Base-by-base conservation (phyloP, 2,113 vertebrate genomes). In the Pomatostomus ruficeps region DNA sequence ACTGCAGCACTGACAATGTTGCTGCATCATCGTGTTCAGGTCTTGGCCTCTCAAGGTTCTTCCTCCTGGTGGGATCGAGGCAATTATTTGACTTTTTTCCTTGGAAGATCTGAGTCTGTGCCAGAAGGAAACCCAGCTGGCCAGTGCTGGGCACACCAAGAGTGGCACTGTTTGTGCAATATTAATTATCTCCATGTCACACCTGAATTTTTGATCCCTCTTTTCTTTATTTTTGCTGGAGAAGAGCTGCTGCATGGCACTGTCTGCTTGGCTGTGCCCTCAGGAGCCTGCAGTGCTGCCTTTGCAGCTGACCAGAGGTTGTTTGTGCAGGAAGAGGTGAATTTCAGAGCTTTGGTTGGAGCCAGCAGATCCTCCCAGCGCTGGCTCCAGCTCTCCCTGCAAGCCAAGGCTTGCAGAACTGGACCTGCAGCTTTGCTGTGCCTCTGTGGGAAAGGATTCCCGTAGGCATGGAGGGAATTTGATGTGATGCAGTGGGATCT, bases 341-440 rank as follows among this genome's bases (percentile, higher is more conserved):
- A 0, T 66, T 82, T 72, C 24, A 49, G 52, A 54, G 71, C 65
- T 88, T 35, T 0, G 9, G 9, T 31, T 7, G 16, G 2, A 9
- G 7, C 7, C 29, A 57, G 67, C 16, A 38, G 33, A 52, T 46
- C 48, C 38, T 25, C 21, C 33, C 46, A 29, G 93, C 43, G 82
- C 73, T 71, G 81, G 10, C 23, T 51, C 24, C 71, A 72, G 84
- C 58, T 54, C 77, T 49, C 57, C 3, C 3, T 0, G 8, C 2
- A 1, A 72, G 71, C 2, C 1, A n/a, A 22, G 58, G 22, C 82
- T 79, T 57, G 91, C 51, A 28, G 75, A 86, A 80, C 94, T 76
- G 79, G 91, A 82, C 86, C 89, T 76, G 91, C 93, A 88, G 96
- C 94, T 86, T 88, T 31, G 58, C 83, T 65, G 40, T 40, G 86